phyloP scores from a whole-genome alignment of 2,113 vertebrate species.

The Tragelaphus strepsiceros region DNA sequence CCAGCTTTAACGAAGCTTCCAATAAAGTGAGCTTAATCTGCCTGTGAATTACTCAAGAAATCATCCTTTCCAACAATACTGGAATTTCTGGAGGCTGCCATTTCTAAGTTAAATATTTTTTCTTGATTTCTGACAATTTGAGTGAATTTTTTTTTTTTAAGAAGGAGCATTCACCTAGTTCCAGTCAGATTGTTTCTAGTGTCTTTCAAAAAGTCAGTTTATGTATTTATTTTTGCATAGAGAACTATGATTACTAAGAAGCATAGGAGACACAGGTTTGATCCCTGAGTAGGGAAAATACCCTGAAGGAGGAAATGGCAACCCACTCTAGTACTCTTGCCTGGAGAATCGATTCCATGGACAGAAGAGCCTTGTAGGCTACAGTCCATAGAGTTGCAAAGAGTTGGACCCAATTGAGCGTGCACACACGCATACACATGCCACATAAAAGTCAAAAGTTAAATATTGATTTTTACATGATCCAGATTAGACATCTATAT shows the following conservation, averaged over 20 bases:
- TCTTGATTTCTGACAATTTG: neutral
- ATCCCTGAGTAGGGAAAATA: neutral
- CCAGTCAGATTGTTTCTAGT: neutral
- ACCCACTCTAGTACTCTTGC: neutral
- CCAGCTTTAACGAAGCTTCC: neutral
- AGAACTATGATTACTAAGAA: neutral
- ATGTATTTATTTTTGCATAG: neutral
- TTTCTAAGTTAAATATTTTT: neutral
- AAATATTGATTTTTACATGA: neutral
- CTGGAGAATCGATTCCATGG: neutral
- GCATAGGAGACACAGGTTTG: neutral
- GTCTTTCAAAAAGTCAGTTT: neutral
- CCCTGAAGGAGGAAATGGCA: neutral
- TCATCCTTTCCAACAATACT: neutral
- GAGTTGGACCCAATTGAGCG: neutral
- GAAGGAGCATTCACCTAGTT: neutral
- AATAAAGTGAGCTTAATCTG: neutral
- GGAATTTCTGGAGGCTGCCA: neutral
- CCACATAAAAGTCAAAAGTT: neutral
- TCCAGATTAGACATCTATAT: neutral
- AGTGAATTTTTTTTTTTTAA: neutral
- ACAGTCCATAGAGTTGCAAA: neutral
- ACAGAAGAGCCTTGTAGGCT: neutral
- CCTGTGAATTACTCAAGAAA: neutral
- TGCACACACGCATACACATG: neutral